Evolutionary conservation across 2,113 vertebrate genomes (phyloP).

Genomic region (Ammodytes dubius): DNA sequence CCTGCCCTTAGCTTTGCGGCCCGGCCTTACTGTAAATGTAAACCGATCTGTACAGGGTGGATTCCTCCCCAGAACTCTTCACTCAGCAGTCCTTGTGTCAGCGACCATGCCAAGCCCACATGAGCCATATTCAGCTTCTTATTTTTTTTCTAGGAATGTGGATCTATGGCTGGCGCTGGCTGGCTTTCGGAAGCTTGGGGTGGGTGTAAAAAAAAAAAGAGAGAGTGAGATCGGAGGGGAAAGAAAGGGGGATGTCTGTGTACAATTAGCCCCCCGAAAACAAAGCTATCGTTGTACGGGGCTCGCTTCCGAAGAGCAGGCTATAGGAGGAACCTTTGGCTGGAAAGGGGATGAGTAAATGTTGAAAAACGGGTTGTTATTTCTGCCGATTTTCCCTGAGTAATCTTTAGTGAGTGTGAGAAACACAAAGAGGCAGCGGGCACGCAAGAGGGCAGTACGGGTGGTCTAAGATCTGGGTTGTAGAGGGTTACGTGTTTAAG

Average conservation of each 20-base stretch:
- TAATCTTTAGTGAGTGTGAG: slow-evolving; percentile 15
- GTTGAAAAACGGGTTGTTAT: slow-evolving; percentile 13
- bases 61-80: slow-evolving; percentile 74
- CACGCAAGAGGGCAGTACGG: slow-evolving; percentile 20
- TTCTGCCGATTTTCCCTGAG: slow-evolving; percentile 16
- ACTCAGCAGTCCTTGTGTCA: slow-evolving; percentile 74
- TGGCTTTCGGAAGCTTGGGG: slow-evolving; percentile 50
- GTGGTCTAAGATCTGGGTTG: slow-evolving; percentile 64
- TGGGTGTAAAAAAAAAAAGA: slow-evolving; percentile 50
- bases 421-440: slow-evolving; percentile 23
- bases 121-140: slow-evolving; percentile 64
- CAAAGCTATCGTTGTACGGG: slow-evolving; percentile 81
- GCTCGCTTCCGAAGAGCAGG: slow-evolving; percentile 42
- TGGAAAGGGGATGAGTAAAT: slow-evolving; percentile 39
- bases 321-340: slow-evolving; percentile 52
- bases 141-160: slow-evolving; percentile 69
- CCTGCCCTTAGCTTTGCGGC: slow-evolving; percentile 2
- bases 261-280: slow-evolving; percentile 75
- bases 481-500: slow-evolving; percentile 41
- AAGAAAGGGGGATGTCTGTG: slow-evolving; percentile 74
- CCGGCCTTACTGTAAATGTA: slow-evolving; percentile 58
- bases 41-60: slow-evolving; percentile 71
- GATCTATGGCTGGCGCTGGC: slow-evolving; percentile 64
- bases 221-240: slow-evolving; percentile 63
- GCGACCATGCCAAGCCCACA: slow-evolving; percentile 74